These are phyloP conservation scores for Malurus splendens DNA, from an alignment of 2,797 vertebrate species.

Conservation along the genomic window DNA sequence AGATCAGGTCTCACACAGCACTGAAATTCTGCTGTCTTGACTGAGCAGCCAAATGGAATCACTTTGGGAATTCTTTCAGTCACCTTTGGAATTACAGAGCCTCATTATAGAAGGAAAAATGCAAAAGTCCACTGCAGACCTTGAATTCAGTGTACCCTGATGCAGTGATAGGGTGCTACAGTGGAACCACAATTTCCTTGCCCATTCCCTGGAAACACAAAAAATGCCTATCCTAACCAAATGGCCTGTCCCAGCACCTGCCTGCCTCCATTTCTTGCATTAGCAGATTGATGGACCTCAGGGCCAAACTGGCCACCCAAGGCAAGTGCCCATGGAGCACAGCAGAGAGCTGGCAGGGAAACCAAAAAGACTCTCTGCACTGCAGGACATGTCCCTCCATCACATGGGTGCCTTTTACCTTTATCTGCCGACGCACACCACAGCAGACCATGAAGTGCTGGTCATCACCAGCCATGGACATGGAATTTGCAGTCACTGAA, in stretches of 20 bases:
- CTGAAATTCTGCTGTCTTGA: background rate
- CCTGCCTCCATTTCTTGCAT: background rate
- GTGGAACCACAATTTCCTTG: background rate
- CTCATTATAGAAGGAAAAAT: background rate
- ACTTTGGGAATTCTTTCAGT: background rate
- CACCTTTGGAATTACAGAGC: background rate
- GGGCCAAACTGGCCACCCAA: background rate
- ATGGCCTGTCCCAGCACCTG: background rate
- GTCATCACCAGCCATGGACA: fast-evolving
- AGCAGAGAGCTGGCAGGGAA: background rate
- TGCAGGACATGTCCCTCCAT: fast-evolving
- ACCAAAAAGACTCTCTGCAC: background rate
- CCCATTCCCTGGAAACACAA: background rate
- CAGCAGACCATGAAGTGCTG: background rate
- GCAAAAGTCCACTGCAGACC: background rate
- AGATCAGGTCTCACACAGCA: background rate
- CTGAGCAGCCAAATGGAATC: background rate
- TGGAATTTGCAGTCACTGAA: fast-evolving
- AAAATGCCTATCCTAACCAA: background rate
- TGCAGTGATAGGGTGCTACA: background rate
- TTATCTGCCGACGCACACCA: fast-evolving
- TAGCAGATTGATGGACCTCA: fast-evolving
- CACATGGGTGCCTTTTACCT: background rate
- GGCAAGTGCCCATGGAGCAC: background rate
- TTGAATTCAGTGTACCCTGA: background rate